Base-by-base conservation (phyloP, 2,888 invertebrate species). In the Nephrotoma guestfalica region DNA sequence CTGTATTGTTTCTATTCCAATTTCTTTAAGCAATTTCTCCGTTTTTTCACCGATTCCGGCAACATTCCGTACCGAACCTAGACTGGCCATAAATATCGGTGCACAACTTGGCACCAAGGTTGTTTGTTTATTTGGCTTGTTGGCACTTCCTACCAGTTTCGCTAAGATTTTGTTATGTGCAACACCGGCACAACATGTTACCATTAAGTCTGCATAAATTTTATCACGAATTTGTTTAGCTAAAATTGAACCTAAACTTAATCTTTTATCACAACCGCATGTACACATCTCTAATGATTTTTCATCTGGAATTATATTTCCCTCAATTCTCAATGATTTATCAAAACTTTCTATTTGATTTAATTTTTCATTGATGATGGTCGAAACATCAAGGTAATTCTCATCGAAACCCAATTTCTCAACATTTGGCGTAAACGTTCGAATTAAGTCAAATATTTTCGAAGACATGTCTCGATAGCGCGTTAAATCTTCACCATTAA, bases 401-500 rank as follows among this genome's bases (percentile, higher is more conserved):
- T 97, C 97, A 91, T 97, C 97, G 89, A 97, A 93, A 13, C 97
- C 97, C 86, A 97, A 92, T 89, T 96, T 94, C 90, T 97, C 97
- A 0, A 97, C 96, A 86, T 94, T 91, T 86, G 94, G 93, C 87
- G 95, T 95, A 92, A 94, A 96, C 89, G 93, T 94, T 88, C 94
- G 94, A 88, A 97, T 91, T 87, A 95, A 91, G 87, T 94, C 93
- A 88, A 95, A 95, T 88, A 97, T 94, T 91, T 95, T 95, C 88
- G 94, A 94, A 1, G 97, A 97, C 90, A 95, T 94, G 87, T 95
- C 93, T 88, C 97, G 94, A 90, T 97, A 97, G 88, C 95, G 94
- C 83, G 95, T 94, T 87, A 97, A 93, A 91, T 97, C 97, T 91
- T 97, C 97, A 6, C 97, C 97, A 90, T 94, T 95, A 0, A 96